Percentiles rank a stretch among this genome's conserved stretches.
Evolutionary conservation across 2,113 vertebrate genomes (phyloP).

Genomic region (Fregata magnificens): DNA sequence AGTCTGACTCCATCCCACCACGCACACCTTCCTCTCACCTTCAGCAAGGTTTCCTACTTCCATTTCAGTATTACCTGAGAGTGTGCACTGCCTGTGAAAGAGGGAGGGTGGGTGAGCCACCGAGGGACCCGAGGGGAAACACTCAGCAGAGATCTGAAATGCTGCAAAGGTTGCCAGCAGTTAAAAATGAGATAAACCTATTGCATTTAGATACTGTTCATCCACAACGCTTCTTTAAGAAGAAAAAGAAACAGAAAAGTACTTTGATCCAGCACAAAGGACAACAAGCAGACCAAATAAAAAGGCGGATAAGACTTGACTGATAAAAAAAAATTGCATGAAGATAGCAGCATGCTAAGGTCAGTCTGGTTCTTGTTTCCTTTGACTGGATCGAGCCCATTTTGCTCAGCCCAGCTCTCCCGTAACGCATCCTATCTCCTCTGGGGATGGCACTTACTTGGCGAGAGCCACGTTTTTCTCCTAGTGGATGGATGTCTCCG

Average conservation of each 20-base stretch:
- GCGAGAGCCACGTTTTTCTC: accelerated
- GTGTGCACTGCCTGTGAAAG: accelerated
- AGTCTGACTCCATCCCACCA: background rate
- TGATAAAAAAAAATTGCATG: background rate
- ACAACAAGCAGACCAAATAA: background rate
- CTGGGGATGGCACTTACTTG: background rate
- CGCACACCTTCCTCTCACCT: background rate
- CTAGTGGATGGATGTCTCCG: background rate
- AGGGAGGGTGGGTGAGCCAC: background rate
- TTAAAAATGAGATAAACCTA: background rate
- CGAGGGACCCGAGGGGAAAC: accelerated
- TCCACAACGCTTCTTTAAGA: accelerated
- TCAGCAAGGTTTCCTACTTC: background rate
- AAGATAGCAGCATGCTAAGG: background rate
- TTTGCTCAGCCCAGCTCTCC: background rate
- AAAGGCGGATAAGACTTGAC: background rate
- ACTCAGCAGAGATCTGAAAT: background rate
- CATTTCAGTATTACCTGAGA: background rate
- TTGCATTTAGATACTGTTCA: accelerated
- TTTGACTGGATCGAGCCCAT: accelerated
- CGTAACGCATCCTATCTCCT: background rate
- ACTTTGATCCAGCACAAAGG: background rate
- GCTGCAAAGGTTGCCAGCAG: background rate
- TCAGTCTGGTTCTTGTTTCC: background rate
- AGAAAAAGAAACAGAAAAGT: accelerated